These are phyloP conservation scores for Ruditapes philippinarum DNA, from an alignment of 1,140 invertebrate genomes.

Conservation along the genomic window DNA sequence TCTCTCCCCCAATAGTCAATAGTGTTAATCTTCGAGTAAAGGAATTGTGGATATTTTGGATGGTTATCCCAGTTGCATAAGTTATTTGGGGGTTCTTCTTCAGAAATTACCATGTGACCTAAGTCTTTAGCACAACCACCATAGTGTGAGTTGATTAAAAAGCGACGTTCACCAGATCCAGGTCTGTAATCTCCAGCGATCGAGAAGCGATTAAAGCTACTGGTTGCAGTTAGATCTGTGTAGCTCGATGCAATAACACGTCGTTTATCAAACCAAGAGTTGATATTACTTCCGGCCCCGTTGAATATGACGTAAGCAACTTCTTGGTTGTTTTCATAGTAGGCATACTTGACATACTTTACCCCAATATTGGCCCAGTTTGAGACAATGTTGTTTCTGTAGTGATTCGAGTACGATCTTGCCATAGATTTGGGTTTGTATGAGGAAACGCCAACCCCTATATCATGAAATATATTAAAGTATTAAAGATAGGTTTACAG, in stretches of 20 bases:
- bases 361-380: neutral
- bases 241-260: constrained; percentile 25
- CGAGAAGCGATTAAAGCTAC: constrained; percentile 10
- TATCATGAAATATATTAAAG: no score
- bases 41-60: constrained; percentile 24
- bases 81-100: neutral
- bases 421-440: neutral
- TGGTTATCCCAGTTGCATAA: neutral
- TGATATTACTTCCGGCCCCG: neutral
- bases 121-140: neutral
- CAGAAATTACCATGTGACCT: neutral
- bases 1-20: constrained; percentile 10
- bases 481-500: no score
- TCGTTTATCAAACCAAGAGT: constrained; percentile 11
- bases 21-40: constrained; percentile 35
- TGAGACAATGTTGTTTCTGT: neutral
- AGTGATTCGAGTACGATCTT: constrained; percentile 20
- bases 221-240: constrained; percentile 8
- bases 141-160: constrained; percentile 22
- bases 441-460: neutral
- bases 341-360: constrained; percentile 21
- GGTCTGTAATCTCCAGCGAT: neutral
- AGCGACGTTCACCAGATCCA: neutral
- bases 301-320: constrained; percentile 42
- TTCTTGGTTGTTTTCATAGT: neutral